Conservation (phyloP, 2,797 vertebrate species). For the Muraenolepis orangiensis region DNA sequence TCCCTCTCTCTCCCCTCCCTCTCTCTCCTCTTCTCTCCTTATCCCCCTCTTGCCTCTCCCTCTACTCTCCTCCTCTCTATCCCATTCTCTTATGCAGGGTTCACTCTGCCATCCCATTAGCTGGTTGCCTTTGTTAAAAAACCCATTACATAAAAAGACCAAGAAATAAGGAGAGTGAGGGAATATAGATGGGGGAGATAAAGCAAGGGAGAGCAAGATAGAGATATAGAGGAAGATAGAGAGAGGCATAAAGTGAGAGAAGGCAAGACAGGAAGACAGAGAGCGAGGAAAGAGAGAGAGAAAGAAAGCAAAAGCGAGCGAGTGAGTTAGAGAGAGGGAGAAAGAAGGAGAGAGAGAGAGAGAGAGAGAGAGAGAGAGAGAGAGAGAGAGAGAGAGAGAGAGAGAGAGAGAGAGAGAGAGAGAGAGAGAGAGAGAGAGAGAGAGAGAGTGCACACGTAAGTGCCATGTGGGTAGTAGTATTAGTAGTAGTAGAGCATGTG, state of each 20-base stretch:
- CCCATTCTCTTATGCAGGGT: too few relatives aligned
- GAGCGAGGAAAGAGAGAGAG: constrained; percentile 13
- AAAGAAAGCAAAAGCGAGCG: constrained; percentile 25
- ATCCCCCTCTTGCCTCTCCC: too few relatives aligned
- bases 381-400: constrained; percentile 27
- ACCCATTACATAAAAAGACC: constrained; percentile 62
- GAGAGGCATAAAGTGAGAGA: constrained; percentile 1
- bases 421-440: too few relatives aligned
- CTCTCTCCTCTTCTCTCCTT: too few relatives aligned
- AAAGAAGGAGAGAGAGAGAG: constrained; percentile 26
- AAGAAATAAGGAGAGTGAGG: too few relatives aligned
- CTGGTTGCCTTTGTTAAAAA: constrained; percentile 63
- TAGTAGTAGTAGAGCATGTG: background rate
- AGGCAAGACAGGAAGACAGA: background rate
- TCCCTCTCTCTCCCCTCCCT: too few relatives aligned
- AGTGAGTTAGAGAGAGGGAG: constrained; percentile 29
- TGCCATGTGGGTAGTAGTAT: too few relatives aligned
- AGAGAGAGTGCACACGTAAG: too few relatives aligned
- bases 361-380: constrained; percentile 30
- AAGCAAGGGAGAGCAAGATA: too few relatives aligned
- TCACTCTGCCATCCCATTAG: constrained; percentile 37
- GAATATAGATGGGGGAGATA: too few relatives aligned
- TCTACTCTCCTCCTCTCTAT: too few relatives aligned
- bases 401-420: constrained; percentile 49
- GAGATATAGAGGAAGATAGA: constrained; percentile 23